These are phyloP conservation scores for Catostylus mosaicus DNA, from an alignment of 30 jellyfish, hydroid and myxozoan genomes.

Conservation along the genomic window DNA sequence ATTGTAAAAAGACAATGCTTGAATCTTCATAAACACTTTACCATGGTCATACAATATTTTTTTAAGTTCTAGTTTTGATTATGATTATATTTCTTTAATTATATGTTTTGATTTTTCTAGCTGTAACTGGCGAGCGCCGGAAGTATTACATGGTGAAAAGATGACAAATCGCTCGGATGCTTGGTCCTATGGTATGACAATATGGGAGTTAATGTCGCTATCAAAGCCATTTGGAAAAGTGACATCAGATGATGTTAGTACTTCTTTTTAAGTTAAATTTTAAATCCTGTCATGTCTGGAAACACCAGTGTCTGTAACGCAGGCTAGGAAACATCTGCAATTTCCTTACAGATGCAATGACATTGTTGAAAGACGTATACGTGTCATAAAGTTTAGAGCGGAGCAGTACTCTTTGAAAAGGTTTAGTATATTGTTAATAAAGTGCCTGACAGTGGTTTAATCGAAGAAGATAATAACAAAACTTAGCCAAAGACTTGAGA, in stretches of 20 bases:
- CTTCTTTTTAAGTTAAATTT: neutral
- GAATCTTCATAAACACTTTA: no score
- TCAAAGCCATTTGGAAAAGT: constrained; percentile 36
- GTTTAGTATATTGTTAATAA: no score
- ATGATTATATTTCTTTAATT: no score
- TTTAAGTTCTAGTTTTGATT: no score
- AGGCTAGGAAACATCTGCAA: neutral
- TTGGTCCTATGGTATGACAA: constrained; percentile 55
- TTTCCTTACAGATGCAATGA: neutral
- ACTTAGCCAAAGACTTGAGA: neutral
- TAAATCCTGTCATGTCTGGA: neutral
- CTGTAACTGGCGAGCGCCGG: constrained; percentile 68
- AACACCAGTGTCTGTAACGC: neutral
- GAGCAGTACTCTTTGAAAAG: neutral
- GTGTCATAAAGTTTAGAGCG: neutral
- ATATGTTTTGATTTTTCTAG: neutral
- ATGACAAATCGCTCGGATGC: constrained; percentile 39
- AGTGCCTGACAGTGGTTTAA: neutral
- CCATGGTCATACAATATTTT: no score
- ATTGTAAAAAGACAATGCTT: neutral
- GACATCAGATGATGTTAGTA: constrained; percentile 21
- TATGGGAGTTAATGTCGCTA: constrained; percentile 54
- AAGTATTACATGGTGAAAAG: constrained; percentile 33
- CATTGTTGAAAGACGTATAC: neutral
- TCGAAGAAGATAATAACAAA: no score